Conservation (phyloP, 2,113 vertebrate genomes). For the Sceloporus undulatus region DNA sequence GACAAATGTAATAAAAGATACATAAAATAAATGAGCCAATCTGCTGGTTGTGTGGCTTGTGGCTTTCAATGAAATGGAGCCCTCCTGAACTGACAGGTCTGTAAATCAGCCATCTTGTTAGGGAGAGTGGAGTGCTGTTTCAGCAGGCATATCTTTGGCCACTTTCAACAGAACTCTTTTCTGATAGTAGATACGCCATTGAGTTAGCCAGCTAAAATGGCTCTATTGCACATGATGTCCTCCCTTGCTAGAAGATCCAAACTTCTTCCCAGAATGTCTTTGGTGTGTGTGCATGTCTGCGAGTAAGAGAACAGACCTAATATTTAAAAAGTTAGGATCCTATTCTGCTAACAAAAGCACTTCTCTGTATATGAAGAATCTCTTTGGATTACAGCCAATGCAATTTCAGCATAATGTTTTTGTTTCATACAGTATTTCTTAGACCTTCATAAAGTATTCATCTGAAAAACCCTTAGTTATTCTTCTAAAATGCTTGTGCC, state of each 20-base stretch:
- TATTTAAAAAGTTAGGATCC: neutral
- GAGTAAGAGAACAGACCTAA: neutral
- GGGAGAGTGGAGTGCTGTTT: neutral
- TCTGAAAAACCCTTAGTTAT: neutral
- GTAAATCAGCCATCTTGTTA: neutral
- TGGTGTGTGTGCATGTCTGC: neutral
- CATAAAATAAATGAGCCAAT: too few relatives aligned
- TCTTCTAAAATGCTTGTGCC: neutral
- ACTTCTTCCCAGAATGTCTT: neutral
- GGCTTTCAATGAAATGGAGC: too few relatives aligned
- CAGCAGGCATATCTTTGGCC: neutral
- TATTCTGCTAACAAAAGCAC: neutral
- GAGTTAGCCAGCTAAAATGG: neutral
- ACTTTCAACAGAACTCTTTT: neutral
- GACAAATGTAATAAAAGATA: too few relatives aligned
- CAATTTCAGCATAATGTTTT: constrained; percentile 6
- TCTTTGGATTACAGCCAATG: neutral
- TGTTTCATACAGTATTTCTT: neutral
- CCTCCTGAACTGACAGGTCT: neutral
- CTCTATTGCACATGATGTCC: neutral
- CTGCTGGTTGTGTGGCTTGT: too few relatives aligned
- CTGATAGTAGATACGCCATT: neutral
- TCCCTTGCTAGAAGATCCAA: neutral
- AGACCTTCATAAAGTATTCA: neutral
- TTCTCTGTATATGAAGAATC: neutral